Evolutionary conservation across 2,888 invertebrate species (phyloP), one percentile per base, ranked within the genome.

Genomic region (Eumacrocentrus americanus): DNA sequence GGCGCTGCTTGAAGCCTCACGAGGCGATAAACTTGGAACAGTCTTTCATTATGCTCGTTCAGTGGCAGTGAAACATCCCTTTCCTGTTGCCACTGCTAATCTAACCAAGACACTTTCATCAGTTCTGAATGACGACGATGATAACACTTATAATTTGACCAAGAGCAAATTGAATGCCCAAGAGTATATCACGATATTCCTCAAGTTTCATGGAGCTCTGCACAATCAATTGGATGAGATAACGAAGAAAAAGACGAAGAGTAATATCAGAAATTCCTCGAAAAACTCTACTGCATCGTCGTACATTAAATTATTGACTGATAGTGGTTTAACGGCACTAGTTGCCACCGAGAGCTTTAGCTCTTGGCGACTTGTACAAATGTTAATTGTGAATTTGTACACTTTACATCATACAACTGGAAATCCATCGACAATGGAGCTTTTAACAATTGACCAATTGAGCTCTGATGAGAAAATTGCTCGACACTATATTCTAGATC

Each of bases 11-110:
- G 90, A 92, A 79, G 91, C 91, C 68, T 90, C 91, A 34, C 87
- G 91, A 67, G 91, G 91, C 14, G 89, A 93, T 74, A 89, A 90
- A 72, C 84, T 95, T 64, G 89, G 90, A 54, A 91, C 92, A 2
- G 89, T 94, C 57, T 94, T 92, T 83, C 91, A 92, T 83, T 94
- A 94, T 81, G 89, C 91, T 61, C 86, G 94, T 66, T 91, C 92
- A 66, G 87, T 94, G 68, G 87, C 91, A 7, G 92, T 94, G 53
- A 88, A 90, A 72, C 90, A 91, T 78, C 93, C 94, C 34, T 94
- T 94, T 83, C 91, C 92, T 9, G 91, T 91, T 34, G 92, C 94
- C 29, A 87, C 89, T 29, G 88, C 90, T 52, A 94, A 94, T 82
- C 83, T 95, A 51, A 86, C 89, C 52, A 88, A 90, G 72, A 90